Evolutionary conservation across 2,113 vertebrate species (phyloP).

Genomic region (Seriola quinqueradiata): DNA sequence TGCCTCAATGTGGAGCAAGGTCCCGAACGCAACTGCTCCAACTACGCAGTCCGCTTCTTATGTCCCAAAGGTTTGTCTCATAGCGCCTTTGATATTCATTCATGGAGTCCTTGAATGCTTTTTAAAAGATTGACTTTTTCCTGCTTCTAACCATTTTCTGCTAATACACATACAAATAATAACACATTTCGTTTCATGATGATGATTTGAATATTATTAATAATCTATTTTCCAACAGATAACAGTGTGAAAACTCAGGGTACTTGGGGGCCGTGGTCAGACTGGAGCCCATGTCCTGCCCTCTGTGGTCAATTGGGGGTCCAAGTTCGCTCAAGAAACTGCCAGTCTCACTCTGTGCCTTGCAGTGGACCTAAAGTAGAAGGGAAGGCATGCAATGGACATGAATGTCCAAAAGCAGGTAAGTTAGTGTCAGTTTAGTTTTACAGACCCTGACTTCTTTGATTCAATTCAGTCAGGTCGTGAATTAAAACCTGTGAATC

Average conservation of each 20-base stretch:
- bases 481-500: background rate
- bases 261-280: slow-evolving; percentile 91
- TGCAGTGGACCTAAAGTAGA: slow-evolving; percentile 90
- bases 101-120: background rate
- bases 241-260: slow-evolving; percentile 71
- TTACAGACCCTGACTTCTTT: background rate
- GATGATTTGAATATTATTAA: background rate
- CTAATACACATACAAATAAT: background rate
- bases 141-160: background rate
- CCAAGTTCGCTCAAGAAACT: slow-evolving; percentile 90
- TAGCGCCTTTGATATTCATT: background rate
- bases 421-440: background rate
- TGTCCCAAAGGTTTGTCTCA: slow-evolving; percentile 85
- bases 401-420: slow-evolving; percentile 86
- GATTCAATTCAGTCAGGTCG: background rate
- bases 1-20: slow-evolving; percentile 91
- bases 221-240: slow-evolving; percentile 73
- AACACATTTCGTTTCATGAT: background rate
- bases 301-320: slow-evolving; percentile 89
- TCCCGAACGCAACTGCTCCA: slow-evolving; percentile 86
- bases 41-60: slow-evolving; percentile 88
- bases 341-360: slow-evolving; percentile 81
- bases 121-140: background rate
- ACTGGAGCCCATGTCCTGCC: slow-evolving; percentile 91
- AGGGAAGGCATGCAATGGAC: slow-evolving; percentile 87